Conservation (phyloP, 1,140 invertebrate species). For the Caligus rogercresseyi region DNA sequence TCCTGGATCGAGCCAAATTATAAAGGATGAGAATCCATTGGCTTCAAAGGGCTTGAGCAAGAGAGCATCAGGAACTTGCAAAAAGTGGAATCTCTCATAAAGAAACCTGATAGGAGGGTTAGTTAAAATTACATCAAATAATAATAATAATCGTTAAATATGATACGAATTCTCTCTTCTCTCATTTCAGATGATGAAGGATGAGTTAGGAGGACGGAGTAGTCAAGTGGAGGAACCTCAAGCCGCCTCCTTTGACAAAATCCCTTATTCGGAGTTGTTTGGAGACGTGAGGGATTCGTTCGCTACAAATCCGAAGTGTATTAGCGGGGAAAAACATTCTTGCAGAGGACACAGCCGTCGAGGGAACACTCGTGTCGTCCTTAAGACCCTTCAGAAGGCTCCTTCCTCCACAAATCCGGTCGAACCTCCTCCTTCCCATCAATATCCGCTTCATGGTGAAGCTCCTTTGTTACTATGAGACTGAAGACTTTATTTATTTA, state of each 20-base stretch:
- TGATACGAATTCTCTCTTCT: no score
- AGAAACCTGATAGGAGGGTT: background rate
- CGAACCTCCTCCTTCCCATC: slow-evolving; percentile 6
- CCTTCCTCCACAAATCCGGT: background rate
- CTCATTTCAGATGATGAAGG: no score
- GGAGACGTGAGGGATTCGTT: slow-evolving; percentile 11
- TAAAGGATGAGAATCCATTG: background rate
- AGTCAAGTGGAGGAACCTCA: no score
- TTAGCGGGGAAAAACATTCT: background rate
- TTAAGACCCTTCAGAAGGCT: slow-evolving; percentile 14
- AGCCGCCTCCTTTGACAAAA: background rate
- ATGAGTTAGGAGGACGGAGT: no score
- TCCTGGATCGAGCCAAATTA: background rate
- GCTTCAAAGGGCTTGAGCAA: background rate
- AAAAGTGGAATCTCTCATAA: background rate
- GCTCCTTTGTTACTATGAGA: slow-evolving; percentile 11
- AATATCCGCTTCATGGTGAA: slow-evolving; percentile 6
- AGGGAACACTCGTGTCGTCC: background rate
- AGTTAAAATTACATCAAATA: background rate
- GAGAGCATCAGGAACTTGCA: background rate
- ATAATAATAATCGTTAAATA: no score
- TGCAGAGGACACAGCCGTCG: background rate
- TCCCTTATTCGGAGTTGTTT: slow-evolving; percentile 16
- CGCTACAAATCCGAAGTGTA: background rate
- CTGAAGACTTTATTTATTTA: slow-evolving; percentile 6